Conservation (phyloP, 1,140 invertebrate genomes). For the Drosophila orena region DNA sequence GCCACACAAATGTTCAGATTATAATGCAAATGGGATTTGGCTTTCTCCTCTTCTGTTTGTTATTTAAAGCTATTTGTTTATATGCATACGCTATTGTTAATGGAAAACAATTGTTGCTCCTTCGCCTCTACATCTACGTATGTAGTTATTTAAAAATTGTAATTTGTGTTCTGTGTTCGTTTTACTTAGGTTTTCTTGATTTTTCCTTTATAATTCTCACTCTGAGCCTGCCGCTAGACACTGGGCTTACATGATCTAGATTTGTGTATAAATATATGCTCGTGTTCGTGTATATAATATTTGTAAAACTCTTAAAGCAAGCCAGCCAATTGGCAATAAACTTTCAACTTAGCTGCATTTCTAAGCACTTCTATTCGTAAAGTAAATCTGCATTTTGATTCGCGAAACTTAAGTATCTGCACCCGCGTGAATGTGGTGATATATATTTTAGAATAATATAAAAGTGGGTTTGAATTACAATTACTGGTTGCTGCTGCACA, state of each 20-base stretch:
- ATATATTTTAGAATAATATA: constrained; percentile 40
- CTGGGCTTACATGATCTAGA: constrained; percentile 67
- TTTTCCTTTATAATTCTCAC: constrained; percentile 63
- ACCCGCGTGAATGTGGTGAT: constrained; percentile 29
- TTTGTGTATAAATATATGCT: constrained; percentile 52
- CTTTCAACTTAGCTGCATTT: constrained; percentile 58
- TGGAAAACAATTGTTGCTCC: constrained; percentile 72
- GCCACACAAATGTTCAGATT: constrained; percentile 33
- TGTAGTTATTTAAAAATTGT: constrained; percentile 56
- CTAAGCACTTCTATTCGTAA: constrained; percentile 71
- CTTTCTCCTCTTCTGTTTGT: constrained; percentile 16
- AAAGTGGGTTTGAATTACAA: constrained; percentile 37
- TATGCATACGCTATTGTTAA: constrained; percentile 70
- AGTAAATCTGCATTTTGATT: constrained; percentile 65
- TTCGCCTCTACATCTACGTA: constrained; percentile 32
- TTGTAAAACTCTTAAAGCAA: constrained; percentile 77
- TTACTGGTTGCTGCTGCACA: constrained; percentile 62
- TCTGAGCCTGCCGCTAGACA: constrained; percentile 77
- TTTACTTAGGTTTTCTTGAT: constrained; percentile 20
- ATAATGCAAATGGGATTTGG: constrained; percentile 28
- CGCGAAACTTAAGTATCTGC: constrained; percentile 58
- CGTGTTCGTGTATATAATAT: constrained; percentile 44
- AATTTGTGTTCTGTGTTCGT: constrained; percentile 45
- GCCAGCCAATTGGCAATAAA: constrained; percentile 56
- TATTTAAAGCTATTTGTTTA: constrained; percentile 82